Conservation (phyloP, 35 echinoderm and acorn worm genomes). For the Stichopus chloronotus region DNA sequence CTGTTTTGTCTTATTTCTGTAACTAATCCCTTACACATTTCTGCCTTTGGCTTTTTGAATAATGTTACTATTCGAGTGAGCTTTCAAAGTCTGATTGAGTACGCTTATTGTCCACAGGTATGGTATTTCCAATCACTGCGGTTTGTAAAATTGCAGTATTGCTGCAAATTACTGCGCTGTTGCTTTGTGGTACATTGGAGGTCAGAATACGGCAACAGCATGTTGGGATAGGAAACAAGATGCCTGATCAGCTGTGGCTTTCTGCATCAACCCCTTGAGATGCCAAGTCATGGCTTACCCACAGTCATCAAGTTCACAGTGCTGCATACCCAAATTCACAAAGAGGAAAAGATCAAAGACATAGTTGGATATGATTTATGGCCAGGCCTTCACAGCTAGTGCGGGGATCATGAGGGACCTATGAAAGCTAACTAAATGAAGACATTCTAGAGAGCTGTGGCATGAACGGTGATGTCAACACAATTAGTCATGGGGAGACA, state of each 20-base stretch:
- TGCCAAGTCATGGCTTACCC: neutral
- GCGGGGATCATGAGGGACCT: neutral
- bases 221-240: conserved; percentile 38
- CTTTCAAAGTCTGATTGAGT: too few relatives aligned
- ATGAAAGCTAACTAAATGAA: neutral
- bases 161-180: neutral
- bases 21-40: too few relatives aligned
- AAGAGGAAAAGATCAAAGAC: conserved; percentile 23
- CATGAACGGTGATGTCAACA: neutral
- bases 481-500: conserved; percentile 5
- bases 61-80: too few relatives aligned
- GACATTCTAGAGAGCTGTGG: neutral
- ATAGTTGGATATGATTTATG: conserved; percentile 26
- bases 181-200: neutral
- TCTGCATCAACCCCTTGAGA: conserved; percentile 16
- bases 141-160: too few relatives aligned
- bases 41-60: too few relatives aligned
- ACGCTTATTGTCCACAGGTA: too few relatives aligned
- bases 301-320: conserved; percentile 5
- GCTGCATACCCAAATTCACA: neutral
- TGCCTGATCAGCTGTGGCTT: neutral
- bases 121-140: too few relatives aligned
- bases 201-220: neutral
- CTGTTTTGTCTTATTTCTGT: too few relatives aligned
- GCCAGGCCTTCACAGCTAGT: neutral